A percentile compares a stretch with the other conserved stretches of the same genome.
Evolutionary conservation across 1,140 invertebrate genomes (phyloP).

Genomic region (Panagrolaimus sp.): DNA sequence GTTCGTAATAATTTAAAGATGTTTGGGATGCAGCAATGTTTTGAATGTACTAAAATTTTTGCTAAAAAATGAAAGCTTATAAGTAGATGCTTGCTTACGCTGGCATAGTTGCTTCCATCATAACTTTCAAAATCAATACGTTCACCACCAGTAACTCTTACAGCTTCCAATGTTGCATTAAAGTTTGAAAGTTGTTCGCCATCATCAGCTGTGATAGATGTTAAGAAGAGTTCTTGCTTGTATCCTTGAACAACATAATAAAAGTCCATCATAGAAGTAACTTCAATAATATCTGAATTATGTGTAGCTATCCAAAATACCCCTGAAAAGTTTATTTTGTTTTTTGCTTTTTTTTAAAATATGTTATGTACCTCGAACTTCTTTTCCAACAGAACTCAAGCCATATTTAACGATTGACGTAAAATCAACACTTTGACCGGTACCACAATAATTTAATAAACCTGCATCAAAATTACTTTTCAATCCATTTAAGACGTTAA

Average conservation of each 20-base stretch:
- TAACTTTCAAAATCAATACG: neutral
- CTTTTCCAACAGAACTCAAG: neutral
- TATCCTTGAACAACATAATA: neutral
- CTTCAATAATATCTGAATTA: neutral
- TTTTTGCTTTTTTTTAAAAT: too few relatives aligned
- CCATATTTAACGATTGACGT: neutral
- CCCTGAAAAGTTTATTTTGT: too few relatives aligned
- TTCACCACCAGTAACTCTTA: neutral
- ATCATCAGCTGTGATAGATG: neutral
- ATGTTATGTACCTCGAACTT: neutral
- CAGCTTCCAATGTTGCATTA: neutral
- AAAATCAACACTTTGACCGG: neutral
- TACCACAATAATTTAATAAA: neutral
- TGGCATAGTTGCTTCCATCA: neutral
- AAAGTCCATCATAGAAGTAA: neutral
- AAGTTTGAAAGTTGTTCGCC: neutral
- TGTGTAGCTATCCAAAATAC: neutral
- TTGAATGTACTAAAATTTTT: neutral
- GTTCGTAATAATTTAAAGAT: conserved; percentile 1
- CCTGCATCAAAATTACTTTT: neutral
- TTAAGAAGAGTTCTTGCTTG: neutral
- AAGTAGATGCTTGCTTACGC: too few relatives aligned
- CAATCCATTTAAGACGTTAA: neutral
- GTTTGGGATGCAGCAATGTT: neutral
- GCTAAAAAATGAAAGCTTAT: neutral